phyloP scores from a whole-genome alignment of 2,113 vertebrate species.

The Chrysemys picta region DNA sequence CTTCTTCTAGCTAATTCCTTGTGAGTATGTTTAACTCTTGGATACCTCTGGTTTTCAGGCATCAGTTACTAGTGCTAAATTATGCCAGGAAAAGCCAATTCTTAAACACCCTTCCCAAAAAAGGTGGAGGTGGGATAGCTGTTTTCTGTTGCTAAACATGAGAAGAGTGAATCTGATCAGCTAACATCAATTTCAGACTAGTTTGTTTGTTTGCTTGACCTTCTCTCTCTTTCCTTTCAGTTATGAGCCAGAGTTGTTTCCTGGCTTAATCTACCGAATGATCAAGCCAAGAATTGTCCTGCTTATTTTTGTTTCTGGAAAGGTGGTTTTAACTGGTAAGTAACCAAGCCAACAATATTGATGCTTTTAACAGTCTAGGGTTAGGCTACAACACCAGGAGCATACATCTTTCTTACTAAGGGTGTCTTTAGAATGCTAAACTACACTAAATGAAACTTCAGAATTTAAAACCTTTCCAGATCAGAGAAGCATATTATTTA shows the following conservation, averaged over 20 bases:
- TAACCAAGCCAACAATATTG: not conserved
- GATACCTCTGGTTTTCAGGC: not conserved
- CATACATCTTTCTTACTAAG: not conserved
- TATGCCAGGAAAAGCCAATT: not conserved
- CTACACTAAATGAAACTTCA: not conserved
- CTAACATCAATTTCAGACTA: not conserved
- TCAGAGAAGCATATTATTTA: not conserved
- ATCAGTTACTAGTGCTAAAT: not conserved
- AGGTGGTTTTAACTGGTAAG: conserved; percentile 98
- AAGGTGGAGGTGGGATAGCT: too few relatives aligned
- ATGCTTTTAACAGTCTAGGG: not conserved
- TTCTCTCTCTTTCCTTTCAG: conserved; percentile 77
- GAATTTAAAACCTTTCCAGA: not conserved
- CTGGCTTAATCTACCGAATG: conserved; percentile 99
- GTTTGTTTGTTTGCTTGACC: not conserved
- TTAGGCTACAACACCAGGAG: not conserved
- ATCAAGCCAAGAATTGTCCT: conserved; percentile 99
- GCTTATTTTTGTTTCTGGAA: conserved; percentile 99
- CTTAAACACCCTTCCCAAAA: not conserved
- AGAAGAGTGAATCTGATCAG: not conserved
- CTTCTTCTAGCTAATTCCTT: not conserved
- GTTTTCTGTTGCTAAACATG: not conserved
- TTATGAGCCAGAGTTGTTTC: conserved; percentile 97
- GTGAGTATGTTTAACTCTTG: not conserved
- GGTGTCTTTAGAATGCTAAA: not conserved